Base-by-base conservation (phyloP, 2,113 vertebrate genomes). In the Acanthisitta chloris region DNA sequence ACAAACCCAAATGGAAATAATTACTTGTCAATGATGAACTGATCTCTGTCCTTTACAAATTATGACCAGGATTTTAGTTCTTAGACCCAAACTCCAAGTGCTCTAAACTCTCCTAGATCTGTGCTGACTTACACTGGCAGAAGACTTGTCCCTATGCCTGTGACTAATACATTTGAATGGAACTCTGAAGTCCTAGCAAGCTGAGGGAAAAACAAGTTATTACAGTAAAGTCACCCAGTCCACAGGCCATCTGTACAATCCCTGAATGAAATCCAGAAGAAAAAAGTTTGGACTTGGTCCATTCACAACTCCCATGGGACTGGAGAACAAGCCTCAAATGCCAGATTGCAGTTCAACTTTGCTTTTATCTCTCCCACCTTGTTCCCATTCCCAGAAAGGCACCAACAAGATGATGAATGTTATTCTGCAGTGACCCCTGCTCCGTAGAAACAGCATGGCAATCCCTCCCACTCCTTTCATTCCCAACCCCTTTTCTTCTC, bases 361-460 rank as follows among this genome's bases (percentile, higher is more conserved):
- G 73, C 90, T 96, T 95, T 97, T 92, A 80, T 94, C 94, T 96
- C 70, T 93, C 83, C 91, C 94, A 96, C 92, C 95, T 96, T 96
- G 88, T 94, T 94, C 58, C 94, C 84, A 73, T 94, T 86, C 92
- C 94, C 70, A 46, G 88, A 66, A 66, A 29, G 0, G 95, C 94
- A 94, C 78, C 91, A 94, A 82, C n/a, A 94, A 71, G 81, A 95
- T 94, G 96, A 97, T 92, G 88, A 92, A 96, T 95, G 91, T 93
- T 96, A 87, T 85, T 96, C 83, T 80, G 77, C 70, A 91, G 77
- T 96, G 92, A 94, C 83, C 88, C 81, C 81, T 96, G 88, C 90
- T 93, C 86, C 0, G 3, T 12, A 40, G 90, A 62, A 90, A 76
- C 29, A 82, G 89, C 83, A 74, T 16, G 93, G 92, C 83, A 86